phyloP scores from a whole-genome alignment of 2,888 invertebrate species.

The Temnothorax ravouxi region DNA sequence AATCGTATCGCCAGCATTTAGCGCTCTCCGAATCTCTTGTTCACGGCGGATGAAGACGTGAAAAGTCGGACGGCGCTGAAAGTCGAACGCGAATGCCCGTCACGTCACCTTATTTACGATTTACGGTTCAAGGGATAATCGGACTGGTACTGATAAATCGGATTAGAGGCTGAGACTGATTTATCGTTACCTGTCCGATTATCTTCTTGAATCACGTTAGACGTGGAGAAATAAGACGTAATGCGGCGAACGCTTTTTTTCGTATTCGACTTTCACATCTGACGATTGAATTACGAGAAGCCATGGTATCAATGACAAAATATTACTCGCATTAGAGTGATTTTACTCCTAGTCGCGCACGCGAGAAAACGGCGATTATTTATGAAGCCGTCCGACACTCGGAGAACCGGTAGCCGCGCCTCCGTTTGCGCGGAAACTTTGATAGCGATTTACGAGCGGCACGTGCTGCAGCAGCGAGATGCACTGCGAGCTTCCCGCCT shows the following conservation, averaged over 20 bases:
- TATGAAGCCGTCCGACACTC: conserved; percentile 50
- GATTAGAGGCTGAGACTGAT: neutral
- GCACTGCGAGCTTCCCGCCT: conserved; percentile 16
- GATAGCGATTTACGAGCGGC: conserved; percentile 83
- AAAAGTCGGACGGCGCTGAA: neutral
- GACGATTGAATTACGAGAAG: neutral
- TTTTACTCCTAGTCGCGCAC: neutral
- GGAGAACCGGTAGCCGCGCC: conserved; percentile 65
- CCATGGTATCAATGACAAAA: conserved; percentile 1
- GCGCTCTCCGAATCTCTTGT: neutral
- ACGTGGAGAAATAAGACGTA: neutral
- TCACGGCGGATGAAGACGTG: neutral
- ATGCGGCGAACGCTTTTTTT: conserved; percentile 3
- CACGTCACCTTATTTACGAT: neutral
- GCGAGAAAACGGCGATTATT: conserved; percentile 25
- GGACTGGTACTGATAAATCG: conserved; percentile 13
- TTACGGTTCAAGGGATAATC: neutral
- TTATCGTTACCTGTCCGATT: conserved; percentile 8
- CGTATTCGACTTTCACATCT: neutral
- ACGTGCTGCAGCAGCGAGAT: conserved; percentile 80
- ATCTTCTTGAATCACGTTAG: neutral
- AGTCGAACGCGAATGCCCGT: neutral
- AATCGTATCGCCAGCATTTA: neutral
- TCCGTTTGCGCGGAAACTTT: conserved; percentile 73
- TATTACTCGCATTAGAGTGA: conserved; percentile 10